phyloP scores from a whole-genome alignment of 1,140 invertebrate genomes.

The Nasonia vitripennis region DNA sequence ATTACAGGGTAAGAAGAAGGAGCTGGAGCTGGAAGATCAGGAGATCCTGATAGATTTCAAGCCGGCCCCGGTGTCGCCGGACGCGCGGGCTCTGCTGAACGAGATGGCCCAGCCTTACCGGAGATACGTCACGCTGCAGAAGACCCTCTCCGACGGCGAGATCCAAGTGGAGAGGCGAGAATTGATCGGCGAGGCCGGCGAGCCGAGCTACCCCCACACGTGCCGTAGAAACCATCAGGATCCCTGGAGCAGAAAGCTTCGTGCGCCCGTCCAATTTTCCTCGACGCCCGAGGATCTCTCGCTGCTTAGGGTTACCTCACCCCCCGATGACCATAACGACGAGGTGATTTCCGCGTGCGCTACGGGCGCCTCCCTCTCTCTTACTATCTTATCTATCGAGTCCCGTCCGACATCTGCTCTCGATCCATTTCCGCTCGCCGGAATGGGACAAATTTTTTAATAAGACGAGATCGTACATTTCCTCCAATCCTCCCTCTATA shows the following conservation, averaged over 20 bases:
- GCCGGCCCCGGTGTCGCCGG: slow-evolving; percentile 80
- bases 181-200: slow-evolving; percentile 69
- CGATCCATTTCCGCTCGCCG: neutral
- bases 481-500: neutral
- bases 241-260: slow-evolving; percentile 68
- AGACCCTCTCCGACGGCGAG: slow-evolving; percentile 88
- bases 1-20: slow-evolving; percentile 56
- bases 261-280: slow-evolving; percentile 71
- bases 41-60: slow-evolving; percentile 93
- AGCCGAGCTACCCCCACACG: slow-evolving; percentile 71
- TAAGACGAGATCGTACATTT: neutral
- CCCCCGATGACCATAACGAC: slow-evolving; percentile 69
- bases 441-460: neutral
- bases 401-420: neutral
- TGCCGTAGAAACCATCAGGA: slow-evolving; percentile 72
- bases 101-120: slow-evolving; percentile 72
- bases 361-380: neutral
- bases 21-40: slow-evolving; percentile 79
- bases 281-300: slow-evolving; percentile 73
- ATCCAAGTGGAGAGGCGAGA: slow-evolving; percentile 81
- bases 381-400: neutral
- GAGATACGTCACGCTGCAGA: slow-evolving; percentile 78
- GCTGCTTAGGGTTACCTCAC: slow-evolving; percentile 64
- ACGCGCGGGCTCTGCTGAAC: slow-evolving; percentile 76
- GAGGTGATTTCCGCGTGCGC: slow-evolving; percentile 61